These are phyloP conservation scores for Eolophus roseicapilla DNA, from an alignment of 2,113 vertebrate genomes.

Conservation along the genomic window DNA sequence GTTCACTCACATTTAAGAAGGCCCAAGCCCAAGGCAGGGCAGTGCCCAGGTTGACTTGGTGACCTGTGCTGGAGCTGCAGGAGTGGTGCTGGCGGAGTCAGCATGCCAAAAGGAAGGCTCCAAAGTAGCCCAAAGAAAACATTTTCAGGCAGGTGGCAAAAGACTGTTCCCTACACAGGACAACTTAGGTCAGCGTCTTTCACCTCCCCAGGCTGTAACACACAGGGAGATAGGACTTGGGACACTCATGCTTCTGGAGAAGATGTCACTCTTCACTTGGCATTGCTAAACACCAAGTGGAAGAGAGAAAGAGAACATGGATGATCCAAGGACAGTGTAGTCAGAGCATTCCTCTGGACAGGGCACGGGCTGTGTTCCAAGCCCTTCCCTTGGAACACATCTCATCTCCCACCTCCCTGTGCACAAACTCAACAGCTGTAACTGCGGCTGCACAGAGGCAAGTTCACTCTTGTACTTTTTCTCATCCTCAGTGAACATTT, in stretches of 20 bases:
- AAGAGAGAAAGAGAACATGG: neutral
- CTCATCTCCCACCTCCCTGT: fast-evolving
- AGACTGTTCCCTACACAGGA: neutral
- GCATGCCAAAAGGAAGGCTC: fast-evolving
- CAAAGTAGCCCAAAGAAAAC: neutral
- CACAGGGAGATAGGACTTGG: fast-evolving
- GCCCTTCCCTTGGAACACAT: neutral
- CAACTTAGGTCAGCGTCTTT: neutral
- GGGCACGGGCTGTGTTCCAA: neutral
- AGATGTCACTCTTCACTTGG: neutral
- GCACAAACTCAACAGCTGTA: neutral
- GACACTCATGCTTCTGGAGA: neutral
- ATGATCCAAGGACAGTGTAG: neutral
- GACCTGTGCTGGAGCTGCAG: neutral
- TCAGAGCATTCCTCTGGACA: neutral
- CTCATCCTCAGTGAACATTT: neutral
- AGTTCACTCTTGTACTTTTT: neutral
- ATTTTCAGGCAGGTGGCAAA: neutral
- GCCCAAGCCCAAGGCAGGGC: neutral
- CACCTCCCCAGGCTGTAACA: neutral
- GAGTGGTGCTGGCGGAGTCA: neutral
- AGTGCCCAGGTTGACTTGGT: neutral
- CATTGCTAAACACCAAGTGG: neutral
- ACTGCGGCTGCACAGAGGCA: fast-evolving
- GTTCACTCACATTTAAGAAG: neutral